Evolutionary conservation across 2,888 invertebrate genomes (phyloP), one percentile per base, ranked within the genome.

Genomic region (Mythimna albipuncta): DNA sequence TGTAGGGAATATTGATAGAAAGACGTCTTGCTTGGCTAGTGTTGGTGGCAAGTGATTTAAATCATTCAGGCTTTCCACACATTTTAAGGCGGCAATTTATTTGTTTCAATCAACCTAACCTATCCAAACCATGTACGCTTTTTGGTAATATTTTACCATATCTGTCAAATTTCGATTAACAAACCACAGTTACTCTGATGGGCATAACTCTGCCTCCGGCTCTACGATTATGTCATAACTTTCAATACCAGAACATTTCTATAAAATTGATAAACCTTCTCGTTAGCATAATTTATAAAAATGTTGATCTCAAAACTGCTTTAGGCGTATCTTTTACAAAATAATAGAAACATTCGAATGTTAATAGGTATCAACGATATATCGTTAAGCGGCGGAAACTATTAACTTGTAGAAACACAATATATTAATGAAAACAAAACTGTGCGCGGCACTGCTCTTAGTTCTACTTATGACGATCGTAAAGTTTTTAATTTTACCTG

Each of bases 321-420:
- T 58, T 32, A 64, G 78, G 75, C 82, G 69, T 73, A 75, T 68
- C 76, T 64, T 71, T 86, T 79, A 79, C 71, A 78, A 78, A 81
- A 81, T 85, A 83, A 87, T 87, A 81, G 85, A 88, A 85, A 82
- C 77, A 85, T 89, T 88, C 41, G 77, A 83, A 87, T 87, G 82
- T 84, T 85, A 88, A 89, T 88, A 59, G 68, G 41, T 64, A 79
- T 77, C 75, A 80, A 85, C 54, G 77, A 61, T 78, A 75, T 69
- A 67, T 75, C 82, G 77, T 87, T 86, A 80, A 82, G 71, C 66
- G 81, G 71, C 86, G 87, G 90, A 87, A 84, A 86, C 84, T 81
- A 84, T 81, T 85, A 79, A 77, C 77, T 76, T 79, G 69, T 80
- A 81, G 76, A 84, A 86, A 86, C 80, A 85, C 84, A 85, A 83